These are phyloP conservation scores for Tetramorium alpestre DNA, from an alignment of 1,140 invertebrate genomes.

Conservation along the genomic window DNA sequence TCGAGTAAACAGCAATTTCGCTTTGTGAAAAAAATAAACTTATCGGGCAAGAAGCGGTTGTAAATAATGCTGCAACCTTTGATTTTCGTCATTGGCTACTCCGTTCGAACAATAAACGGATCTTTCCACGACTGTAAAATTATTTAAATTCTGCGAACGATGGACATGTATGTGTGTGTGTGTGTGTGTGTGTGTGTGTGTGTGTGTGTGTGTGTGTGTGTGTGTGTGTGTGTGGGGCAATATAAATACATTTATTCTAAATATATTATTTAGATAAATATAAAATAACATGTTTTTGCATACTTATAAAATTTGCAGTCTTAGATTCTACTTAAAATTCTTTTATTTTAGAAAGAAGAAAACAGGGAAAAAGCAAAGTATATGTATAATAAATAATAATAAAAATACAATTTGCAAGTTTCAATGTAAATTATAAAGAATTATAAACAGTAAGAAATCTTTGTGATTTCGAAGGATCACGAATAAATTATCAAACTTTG, in stretches of 20 bases:
- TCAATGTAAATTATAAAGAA: neutral
- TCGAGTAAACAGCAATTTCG: neutral
- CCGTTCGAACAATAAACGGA: neutral
- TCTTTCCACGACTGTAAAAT: neutral
- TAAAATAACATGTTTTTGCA: neutral
- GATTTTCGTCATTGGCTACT: neutral
- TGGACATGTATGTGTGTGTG: neutral
- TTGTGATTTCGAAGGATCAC: neutral
- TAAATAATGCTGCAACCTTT: constrained; percentile 25
- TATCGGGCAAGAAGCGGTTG: neutral
- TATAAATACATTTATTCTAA: neutral
- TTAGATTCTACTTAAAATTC: neutral
- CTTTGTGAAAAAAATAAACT: neutral
- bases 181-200: too few relatives aligned
- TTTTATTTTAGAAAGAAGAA: neutral
- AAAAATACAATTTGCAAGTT: neutral
- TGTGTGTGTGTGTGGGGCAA: neutral
- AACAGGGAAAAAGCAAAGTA: neutral
- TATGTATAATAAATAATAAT: neutral
- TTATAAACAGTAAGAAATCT: neutral
- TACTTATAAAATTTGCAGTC: neutral
- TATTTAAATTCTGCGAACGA: neutral
- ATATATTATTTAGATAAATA: neutral
- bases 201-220: too few relatives aligned
- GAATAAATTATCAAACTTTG: neutral